Conservation (phyloP, 92 coral and sea anemone species). For the Pocillopora meandrina region DNA sequence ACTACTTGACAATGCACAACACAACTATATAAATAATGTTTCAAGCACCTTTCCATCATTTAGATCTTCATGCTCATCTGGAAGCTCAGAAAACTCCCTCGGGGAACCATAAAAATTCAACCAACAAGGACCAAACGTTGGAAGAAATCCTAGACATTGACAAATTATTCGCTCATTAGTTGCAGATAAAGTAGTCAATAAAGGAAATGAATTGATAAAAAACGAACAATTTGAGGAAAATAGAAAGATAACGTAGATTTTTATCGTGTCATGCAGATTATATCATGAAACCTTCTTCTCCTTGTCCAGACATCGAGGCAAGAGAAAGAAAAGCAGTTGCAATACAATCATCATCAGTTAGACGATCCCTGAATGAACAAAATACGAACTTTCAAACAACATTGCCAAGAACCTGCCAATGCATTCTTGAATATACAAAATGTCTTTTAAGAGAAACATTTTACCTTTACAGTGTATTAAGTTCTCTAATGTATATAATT, state of each 20-base stretch:
- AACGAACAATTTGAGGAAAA: not conserved
- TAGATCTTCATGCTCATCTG: conserved; percentile 89
- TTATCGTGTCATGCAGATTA: not conserved
- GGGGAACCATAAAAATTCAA: conserved; percentile 93
- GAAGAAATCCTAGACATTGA: conserved; percentile 74
- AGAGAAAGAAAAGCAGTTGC: conserved; percentile 75
- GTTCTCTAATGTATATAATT: no score
- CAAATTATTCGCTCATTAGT: no score
- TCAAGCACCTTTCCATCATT: conserved; percentile 73
- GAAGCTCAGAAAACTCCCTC: conserved; percentile 84
- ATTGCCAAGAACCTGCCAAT: not conserved
- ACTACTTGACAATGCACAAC: not conserved
- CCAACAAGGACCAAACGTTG: conserved; percentile 85
- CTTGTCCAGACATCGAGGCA: conserved; percentile 83
- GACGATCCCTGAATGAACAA: conserved; percentile 75
- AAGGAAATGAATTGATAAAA: not conserved
- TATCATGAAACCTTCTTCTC: conserved; percentile 72
- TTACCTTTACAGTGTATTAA: no score
- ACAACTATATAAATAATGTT: not conserved
- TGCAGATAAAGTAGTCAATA: no score
- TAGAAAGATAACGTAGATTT: not conserved
- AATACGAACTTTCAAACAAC: not conserved
- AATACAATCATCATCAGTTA: conserved; percentile 88
- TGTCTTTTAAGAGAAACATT: no score
- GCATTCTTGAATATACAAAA: not conserved